These are phyloP conservation scores for Brachyhypopomus gauderio DNA, from an alignment of 2,113 vertebrate genomes.

Conservation along the genomic window DNA sequence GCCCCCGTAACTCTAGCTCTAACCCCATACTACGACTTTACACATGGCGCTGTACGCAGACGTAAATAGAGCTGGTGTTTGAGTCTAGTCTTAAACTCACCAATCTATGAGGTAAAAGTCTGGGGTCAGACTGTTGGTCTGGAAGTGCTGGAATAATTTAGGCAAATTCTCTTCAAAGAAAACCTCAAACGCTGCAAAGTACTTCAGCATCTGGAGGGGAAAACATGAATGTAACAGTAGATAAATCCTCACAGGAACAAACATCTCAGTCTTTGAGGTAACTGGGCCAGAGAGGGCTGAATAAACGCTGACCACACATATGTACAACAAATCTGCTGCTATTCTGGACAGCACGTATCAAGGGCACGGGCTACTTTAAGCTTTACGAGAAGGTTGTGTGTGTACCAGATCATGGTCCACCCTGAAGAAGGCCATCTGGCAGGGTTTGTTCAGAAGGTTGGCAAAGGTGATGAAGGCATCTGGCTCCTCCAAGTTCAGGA, in stretches of 20 bases:
- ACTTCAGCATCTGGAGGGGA: conserved; percentile 91
- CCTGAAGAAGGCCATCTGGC: conserved; percentile 96
- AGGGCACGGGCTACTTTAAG: background rate
- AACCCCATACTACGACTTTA: background rate
- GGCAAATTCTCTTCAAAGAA: conserved; percentile 99
- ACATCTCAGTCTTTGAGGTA: background rate
- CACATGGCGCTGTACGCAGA: background rate
- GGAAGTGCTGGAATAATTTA: conserved; percentile 93
- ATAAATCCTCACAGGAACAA: background rate
- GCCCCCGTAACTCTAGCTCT: background rate
- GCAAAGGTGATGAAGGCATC: conserved; percentile 98
- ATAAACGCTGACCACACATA: background rate
- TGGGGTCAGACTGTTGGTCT: conserved; percentile 90
- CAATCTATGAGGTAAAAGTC: conserved; percentile 99
- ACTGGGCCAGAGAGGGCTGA: conserved; percentile 33
- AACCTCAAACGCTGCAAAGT: conserved; percentile 96
- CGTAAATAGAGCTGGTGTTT: background rate
- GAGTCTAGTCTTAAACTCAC: conserved; percentile 69
- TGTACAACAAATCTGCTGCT: background rate
- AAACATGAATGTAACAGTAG: background rate
- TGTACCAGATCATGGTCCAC: conserved; percentile 95
- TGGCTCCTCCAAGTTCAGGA: conserved; percentile 95
- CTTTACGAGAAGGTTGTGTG: conserved; percentile 5
- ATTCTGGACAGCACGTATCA: background rate
- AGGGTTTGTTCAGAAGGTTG: conserved; percentile 97